Evolutionary conservation across 35 echinoderm and acorn worm species (phyloP).

Genomic region (Patiria miniata): DNA sequence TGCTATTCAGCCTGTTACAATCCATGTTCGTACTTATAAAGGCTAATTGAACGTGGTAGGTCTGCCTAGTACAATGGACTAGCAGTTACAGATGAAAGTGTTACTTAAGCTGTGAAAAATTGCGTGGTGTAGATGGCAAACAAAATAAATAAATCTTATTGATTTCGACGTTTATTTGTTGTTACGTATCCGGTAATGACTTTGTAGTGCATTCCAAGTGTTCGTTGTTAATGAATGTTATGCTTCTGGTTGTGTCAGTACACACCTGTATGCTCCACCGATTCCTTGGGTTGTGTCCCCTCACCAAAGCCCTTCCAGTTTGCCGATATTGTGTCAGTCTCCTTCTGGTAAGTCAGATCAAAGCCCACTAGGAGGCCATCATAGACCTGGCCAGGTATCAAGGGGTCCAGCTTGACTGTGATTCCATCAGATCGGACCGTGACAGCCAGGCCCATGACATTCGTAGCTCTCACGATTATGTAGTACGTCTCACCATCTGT

Average conservation of each 20-base stretch:
- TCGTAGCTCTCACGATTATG: slow-evolving; percentile 46
- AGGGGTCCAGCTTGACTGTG: slow-evolving; percentile 33
- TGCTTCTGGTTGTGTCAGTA: background rate
- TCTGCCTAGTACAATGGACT: background rate
- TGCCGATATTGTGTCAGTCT: slow-evolving; percentile 28
- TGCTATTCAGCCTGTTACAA: background rate
- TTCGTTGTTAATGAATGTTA: too few relatives aligned
- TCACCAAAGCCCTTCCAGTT: slow-evolving; percentile 63
- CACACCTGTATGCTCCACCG: slow-evolving; percentile 28
- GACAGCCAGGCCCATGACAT: background rate
- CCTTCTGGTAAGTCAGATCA: slow-evolving; percentile 45
- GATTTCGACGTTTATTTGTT: too few relatives aligned
- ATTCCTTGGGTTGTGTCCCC: background rate
- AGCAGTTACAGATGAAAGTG: too few relatives aligned
- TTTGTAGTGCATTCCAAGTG: too few relatives aligned
- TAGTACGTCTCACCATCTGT: slow-evolving; percentile 50
- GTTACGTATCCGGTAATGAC: too few relatives aligned
- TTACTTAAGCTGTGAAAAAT: too few relatives aligned
- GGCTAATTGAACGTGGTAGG: background rate
- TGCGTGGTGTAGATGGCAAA: too few relatives aligned
- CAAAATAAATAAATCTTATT: too few relatives aligned
- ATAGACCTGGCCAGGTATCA: slow-evolving; percentile 54
- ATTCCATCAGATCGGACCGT: slow-evolving; percentile 40
- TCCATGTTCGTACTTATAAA: too few relatives aligned
- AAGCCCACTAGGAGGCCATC: slow-evolving; percentile 45